phyloP scores from a whole-genome alignment of 2,888 invertebrate genomes.

The Trichopria drosophilae region DNA sequence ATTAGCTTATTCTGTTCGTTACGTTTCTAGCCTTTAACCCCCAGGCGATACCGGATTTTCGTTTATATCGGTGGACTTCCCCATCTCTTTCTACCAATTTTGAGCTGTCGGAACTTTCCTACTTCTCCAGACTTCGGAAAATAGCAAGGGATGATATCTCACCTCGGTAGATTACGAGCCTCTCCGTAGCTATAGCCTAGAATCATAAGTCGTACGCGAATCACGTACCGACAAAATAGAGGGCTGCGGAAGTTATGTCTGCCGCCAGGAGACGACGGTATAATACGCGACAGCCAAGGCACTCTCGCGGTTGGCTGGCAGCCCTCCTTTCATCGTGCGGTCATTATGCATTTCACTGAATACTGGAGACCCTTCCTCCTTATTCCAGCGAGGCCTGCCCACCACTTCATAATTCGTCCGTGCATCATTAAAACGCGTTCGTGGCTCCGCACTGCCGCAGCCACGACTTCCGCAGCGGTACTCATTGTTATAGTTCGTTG shows the following conservation, averaged over 20 bases:
- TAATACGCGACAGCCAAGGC: conserved; percentile 2
- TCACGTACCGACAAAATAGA: conserved; percentile 26
- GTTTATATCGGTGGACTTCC: no score
- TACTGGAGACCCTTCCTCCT: conserved; percentile 7
- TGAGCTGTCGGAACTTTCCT: no score
- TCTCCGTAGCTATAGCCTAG: neutral
- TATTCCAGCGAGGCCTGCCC: neutral
- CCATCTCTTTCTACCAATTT: no score
- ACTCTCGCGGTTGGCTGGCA: neutral
- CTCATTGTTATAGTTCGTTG: no score
- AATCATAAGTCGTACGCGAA: conserved; percentile 27
- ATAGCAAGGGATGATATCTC: no score
- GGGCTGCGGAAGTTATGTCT: conserved; percentile 27
- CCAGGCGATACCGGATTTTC: no score
- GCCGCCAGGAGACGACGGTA: no score
- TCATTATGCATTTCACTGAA: conserved; percentile 24
- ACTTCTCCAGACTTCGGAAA: no score
- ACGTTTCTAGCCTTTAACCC: conserved; percentile 5
- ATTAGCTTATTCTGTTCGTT: conserved; percentile 20
- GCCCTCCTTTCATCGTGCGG: conserved; percentile 12
- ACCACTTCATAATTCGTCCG: conserved; percentile 23
- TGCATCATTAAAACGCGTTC: conserved; percentile 22
- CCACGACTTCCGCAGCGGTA: no score
- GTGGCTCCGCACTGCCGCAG: no score
- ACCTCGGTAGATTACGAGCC: no score